phyloP scores from a whole-genome alignment of 2,797 vertebrate genomes.

The Triplophysa yarkandensis region DNA sequence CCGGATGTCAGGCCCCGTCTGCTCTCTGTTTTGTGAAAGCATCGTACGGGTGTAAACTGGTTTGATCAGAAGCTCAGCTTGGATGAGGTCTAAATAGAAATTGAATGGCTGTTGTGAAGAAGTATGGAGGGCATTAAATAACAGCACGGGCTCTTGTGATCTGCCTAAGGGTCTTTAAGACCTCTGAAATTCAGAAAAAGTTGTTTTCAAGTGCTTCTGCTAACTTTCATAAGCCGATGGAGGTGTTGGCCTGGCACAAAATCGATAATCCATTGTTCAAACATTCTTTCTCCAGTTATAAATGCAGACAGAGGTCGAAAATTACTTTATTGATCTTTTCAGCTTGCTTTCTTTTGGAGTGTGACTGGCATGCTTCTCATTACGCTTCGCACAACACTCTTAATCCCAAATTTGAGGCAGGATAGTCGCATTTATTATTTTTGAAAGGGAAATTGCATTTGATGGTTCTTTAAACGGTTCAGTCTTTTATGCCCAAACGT shows the following conservation, averaged over 20 bases:
- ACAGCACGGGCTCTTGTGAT: not conserved
- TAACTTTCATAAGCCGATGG: constrained; percentile 19
- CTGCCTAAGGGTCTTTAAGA: not conserved
- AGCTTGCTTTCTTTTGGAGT: constrained; percentile 24
- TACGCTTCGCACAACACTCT: constrained; percentile 23
- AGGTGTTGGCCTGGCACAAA: constrained; percentile 20
- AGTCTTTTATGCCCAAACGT: not conserved
- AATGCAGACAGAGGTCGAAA: constrained; percentile 38
- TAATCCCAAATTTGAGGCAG: constrained; percentile 8
- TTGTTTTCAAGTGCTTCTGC: not conserved
- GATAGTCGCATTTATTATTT: constrained; percentile 19
- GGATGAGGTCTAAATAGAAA: constrained; percentile 4
- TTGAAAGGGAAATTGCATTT: not conserved
- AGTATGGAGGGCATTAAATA: not conserved
- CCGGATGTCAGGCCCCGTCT: constrained; percentile 30
- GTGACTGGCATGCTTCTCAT: constrained; percentile 26
- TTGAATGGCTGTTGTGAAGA: not conserved
- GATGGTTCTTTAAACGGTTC: not conserved
- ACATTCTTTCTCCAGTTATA: constrained; percentile 30
- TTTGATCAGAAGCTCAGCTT: not conserved
- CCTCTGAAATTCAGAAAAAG: constrained; percentile 8
- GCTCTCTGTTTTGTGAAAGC: constrained; percentile 17
- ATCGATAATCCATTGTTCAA: constrained; percentile 45
- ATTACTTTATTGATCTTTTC: constrained; percentile 20
- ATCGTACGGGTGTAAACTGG: not conserved